Evolutionary conservation across 2,888 invertebrate species (phyloP).

Genomic region (Chrysolina oricalcia): DNA sequence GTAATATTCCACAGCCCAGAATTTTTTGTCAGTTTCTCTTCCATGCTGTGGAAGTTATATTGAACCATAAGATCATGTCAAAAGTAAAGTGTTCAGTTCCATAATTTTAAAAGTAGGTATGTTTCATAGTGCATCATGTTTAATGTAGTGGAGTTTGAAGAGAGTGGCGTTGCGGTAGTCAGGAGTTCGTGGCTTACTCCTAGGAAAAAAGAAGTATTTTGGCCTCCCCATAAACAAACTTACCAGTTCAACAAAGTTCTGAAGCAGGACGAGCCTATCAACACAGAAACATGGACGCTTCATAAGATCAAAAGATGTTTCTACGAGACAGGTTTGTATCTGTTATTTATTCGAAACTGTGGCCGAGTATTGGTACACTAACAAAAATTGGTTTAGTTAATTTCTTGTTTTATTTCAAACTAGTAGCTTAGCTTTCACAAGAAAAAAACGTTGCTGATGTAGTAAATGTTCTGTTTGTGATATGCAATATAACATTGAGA

Average conservation of each 20-base stretch:
- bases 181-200: slow-evolving; percentile 25
- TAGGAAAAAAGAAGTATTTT: slow-evolving; percentile 35
- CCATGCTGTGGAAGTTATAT: too few species aligned
- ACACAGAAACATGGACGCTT: slow-evolving; percentile 26
- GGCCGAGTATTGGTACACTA: not conserved
- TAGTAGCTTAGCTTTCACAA: not conserved
- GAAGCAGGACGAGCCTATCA: slow-evolving; percentile 26
- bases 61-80: too few species aligned
- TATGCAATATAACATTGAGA: not conserved
- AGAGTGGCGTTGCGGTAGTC: slow-evolving; percentile 13
- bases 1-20: too few species aligned
- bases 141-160: slow-evolving; percentile 25
- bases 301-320: slow-evolving; percentile 32
- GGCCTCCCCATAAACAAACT: slow-evolving; percentile 36
- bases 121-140: too few species aligned
- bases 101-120: too few species aligned
- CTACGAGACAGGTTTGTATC: slow-evolving; percentile 32
- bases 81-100: too few species aligned
- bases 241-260: slow-evolving; percentile 28
- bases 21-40: too few species aligned
- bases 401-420: not conserved
- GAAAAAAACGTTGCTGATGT: not conserved
- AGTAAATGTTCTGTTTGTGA: not conserved
- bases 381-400: not conserved
- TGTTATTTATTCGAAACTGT: slow-evolving; percentile 2